These are phyloP conservation scores for Agapornis canus DNA, from an alignment of 2,797 vertebrate species.

Conservation along the genomic window DNA sequence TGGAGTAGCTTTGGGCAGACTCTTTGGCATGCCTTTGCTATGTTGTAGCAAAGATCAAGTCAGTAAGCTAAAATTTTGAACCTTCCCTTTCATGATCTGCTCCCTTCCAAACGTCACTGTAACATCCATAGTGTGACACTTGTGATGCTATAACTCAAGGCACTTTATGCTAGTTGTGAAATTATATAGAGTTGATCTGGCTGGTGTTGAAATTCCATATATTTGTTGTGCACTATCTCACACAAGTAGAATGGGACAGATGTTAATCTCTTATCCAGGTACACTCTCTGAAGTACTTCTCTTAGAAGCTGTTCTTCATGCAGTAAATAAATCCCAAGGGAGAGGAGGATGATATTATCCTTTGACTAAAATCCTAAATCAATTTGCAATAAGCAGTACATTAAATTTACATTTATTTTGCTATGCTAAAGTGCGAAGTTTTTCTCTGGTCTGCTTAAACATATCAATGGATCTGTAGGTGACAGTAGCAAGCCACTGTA, in stretches of 20 bases:
- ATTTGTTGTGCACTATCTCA: not conserved
- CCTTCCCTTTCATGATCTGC: not conserved
- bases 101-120: not conserved
- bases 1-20: not conserved
- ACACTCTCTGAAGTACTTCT: not conserved
- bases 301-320: not conserved
- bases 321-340: not conserved
- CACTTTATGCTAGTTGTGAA: not conserved
- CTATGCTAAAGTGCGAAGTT: not conserved
- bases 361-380: not conserved
- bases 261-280: not conserved
- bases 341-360: not conserved
- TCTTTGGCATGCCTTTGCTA: not conserved
- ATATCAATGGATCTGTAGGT: not conserved
- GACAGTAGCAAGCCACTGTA: constrained; percentile 23
- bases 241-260: not conserved
- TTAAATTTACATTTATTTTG: constrained; percentile 7
- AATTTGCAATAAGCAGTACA: not conserved
- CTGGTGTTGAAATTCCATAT: not conserved
- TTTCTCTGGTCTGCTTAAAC: not conserved
- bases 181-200: not conserved
- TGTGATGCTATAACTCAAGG: not conserved
- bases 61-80: not conserved
- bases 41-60: not conserved
- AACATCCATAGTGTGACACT: not conserved